Conservation (phyloP, 2,888 invertebrate species). For the Ernsta delagoae region DNA sequence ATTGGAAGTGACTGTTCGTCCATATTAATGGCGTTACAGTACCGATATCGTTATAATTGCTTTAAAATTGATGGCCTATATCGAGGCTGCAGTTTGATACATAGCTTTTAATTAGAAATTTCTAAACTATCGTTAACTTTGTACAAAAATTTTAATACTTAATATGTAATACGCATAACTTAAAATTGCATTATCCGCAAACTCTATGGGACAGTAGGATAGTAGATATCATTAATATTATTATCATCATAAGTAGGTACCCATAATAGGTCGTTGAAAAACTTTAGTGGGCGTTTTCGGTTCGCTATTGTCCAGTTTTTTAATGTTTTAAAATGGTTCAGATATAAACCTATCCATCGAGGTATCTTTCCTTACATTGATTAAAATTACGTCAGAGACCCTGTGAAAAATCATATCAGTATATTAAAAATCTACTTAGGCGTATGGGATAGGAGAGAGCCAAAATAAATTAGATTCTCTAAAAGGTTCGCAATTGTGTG, state of each 20-base stretch:
- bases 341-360: too few species aligned
- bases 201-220: too few species aligned
- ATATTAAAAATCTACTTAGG: not conserved
- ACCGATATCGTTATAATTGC: not conserved
- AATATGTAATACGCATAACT: too few species aligned
- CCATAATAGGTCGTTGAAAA: too few species aligned
- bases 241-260: too few species aligned
- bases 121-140: not conserved
- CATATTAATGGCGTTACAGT: conserved; percentile 11
- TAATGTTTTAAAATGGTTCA: too few species aligned
- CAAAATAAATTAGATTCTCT: conserved; percentile 10
- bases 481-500: conserved; percentile 8
- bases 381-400: not conserved
- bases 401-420: conserved; percentile 4
- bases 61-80: conserved; percentile 20
- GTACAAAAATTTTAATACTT: too few species aligned
- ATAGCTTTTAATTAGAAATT: conserved; percentile 6
- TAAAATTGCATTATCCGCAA: too few species aligned
- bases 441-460: conserved; percentile 3
- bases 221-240: too few species aligned
- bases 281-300: too few species aligned
- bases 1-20: not conserved
- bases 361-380: conserved; percentile 5
- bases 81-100: conserved; percentile 10
- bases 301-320: too few species aligned